These are phyloP conservation scores for Caenorhabditis zanzibari DNA, from an alignment of 2,888 invertebrate species.

Conservation along the genomic window DNA sequence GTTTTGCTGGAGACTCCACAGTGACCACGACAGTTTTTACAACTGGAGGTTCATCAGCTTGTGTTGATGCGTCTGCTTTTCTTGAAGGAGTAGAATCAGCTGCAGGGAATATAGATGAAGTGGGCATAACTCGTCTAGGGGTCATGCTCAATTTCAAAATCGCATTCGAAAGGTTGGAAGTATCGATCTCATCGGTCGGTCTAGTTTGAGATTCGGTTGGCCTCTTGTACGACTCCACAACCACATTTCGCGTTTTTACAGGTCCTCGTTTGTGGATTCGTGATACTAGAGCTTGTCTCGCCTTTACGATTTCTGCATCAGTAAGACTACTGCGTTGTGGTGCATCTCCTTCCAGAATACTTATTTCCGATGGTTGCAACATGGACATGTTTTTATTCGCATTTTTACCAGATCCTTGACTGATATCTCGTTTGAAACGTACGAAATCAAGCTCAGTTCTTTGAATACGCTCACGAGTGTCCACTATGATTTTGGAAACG, in stretches of 20 bases:
- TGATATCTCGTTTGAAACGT: slow-evolving; percentile 29
- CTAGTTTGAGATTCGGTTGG: background rate
- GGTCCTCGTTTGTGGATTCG: slow-evolving; percentile 43
- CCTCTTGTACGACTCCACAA: slow-evolving; percentile 25
- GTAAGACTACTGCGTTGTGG: slow-evolving; percentile 7
- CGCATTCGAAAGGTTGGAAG: slow-evolving; percentile 55
- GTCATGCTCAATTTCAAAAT: slow-evolving; percentile 62
- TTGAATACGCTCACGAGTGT: slow-evolving; percentile 54
- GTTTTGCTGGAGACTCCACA: slow-evolving; percentile 45
- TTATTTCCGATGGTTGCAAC: slow-evolving; percentile 11
- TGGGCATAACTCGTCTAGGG: slow-evolving; percentile 39
- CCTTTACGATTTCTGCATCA: slow-evolving; percentile 41
- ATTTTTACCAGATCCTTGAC: background rate
- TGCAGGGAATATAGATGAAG: slow-evolving; percentile 15
- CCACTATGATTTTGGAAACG: slow-evolving; percentile 53
- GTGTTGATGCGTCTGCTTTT: slow-evolving; percentile 57
- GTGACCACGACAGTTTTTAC: slow-evolving; percentile 48
- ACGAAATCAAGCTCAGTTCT: slow-evolving; percentile 49
- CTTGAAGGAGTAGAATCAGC: background rate
- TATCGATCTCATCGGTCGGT: slow-evolving; percentile 36
- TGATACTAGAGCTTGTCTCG: slow-evolving; percentile 27
- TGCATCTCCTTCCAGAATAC: slow-evolving; percentile 36
- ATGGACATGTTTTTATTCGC: background rate
- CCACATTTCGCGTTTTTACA: slow-evolving; percentile 42
- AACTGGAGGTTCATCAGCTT: slow-evolving; percentile 56